Evolutionary conservation across 2,113 vertebrate genomes (phyloP).

Genomic region (Oenanthe oenanthe): DNA sequence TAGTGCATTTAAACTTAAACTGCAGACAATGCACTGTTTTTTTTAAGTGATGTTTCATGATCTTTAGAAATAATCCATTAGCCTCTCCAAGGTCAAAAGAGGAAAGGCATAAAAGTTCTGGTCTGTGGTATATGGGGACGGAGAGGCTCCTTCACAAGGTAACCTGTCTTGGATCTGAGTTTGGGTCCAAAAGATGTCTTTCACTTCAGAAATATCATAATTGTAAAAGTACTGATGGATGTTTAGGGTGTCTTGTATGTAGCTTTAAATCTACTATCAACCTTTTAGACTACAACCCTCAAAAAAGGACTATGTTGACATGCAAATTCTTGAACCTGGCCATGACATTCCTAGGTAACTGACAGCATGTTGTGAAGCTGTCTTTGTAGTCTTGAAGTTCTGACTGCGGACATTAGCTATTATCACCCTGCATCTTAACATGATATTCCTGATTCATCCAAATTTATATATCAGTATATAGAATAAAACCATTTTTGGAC

Average conservation of each 20-base stretch:
- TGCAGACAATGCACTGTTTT: not conserved
- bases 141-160: not conserved
- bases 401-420: not conserved
- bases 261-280: not conserved
- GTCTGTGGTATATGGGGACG: not conserved
- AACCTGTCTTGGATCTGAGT: not conserved
- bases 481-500: not conserved
- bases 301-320: not conserved
- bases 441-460: not conserved
- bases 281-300: not conserved
- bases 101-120: not conserved
- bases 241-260: not conserved
- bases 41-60: not conserved
- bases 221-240: not conserved
- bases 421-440: not conserved
- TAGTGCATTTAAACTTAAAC: not conserved
- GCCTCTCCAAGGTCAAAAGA: not conserved
- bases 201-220: not conserved
- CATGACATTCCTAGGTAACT: not conserved
- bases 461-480: not conserved
- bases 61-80: not conserved
- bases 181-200: not conserved
- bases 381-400: not conserved
- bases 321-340: not conserved
- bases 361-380: not conserved